Base-by-base conservation (phyloP, 2,113 vertebrate genomes). In the Antigone vipio region DNA sequence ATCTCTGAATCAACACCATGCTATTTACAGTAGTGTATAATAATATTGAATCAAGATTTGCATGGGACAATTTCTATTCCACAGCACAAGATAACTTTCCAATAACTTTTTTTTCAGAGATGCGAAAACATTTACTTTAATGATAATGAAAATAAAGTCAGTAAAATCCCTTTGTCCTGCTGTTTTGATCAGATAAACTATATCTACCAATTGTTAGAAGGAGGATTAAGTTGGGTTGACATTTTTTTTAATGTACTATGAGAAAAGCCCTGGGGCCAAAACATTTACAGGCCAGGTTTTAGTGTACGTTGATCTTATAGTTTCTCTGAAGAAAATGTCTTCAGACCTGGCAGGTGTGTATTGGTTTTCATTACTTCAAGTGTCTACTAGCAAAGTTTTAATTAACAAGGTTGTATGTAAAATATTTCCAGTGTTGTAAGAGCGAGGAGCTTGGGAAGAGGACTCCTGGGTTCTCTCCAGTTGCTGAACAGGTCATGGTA, bases 31-130 rank as follows among this genome's bases (percentile, higher is more conserved):
- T 94, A 97, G 95, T 97, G 74, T 96, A 92, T 85, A 95, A 97
- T 93, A 97, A 97, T 97, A 97, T 95, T 97, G 97, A 98, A 96
- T 86, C 91, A 93, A 95, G 95, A 97, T 98, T 98, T 98, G 93
- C 96, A 96, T 96, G 83, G 83, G 74, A 88, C 87, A 63, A 89
- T 93, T 94, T 92, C 96, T 97, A 40, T 88, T 90, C 69, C 64
- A 81, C 22, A 38, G 63, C 77, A 68, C 87, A 85, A 85, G 95
- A 89, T 94, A 94, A 92, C 56, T 95, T 85, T 93, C 87, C 95
- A 95, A 80, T 88, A 87, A 72, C 59, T 82, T 89, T 62, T 81
- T 93, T 84, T 89, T 71, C 42, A 47, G 80, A 72, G 74, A 95
- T 93, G 90, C 47, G 3, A 96, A 97, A 96, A 95, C 83, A 95